Evolutionary conservation across 2,888 invertebrate genomes (phyloP), one percentile per base, ranked within the genome.

Genomic region (Chloroclysta siterata): DNA sequence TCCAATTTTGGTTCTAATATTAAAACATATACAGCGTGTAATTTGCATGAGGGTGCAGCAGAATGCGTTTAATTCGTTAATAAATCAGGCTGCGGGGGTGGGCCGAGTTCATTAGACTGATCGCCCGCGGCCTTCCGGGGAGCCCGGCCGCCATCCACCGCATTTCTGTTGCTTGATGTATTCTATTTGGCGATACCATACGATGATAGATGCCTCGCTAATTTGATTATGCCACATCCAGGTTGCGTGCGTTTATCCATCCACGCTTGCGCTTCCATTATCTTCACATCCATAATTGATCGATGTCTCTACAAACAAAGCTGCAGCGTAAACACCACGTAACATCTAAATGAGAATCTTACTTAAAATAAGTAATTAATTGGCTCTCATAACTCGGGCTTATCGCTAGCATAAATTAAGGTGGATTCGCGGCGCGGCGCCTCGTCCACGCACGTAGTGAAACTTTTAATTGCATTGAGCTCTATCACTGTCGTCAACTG

Each of bases 31-130:
- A 68, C 69, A 74, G 66, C 68, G 60, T 68, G 69, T 72, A 69
- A 82, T 82, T 87, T 85, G 80, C 81, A 85, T 81, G 83, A 82
- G 89, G 90, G 89, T 90, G 92, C 89, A 90, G 79, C 81, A 88
- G 88, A 88, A 91, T 91, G 93, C 93, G 87, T 90, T 93, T 92
- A 92, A 92, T 92, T 92, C 81, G 92, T 93, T 91, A 93, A 93
- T 93, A 93, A 92, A 93, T 93, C 92, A 90, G 91, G 85, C 85
- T 84, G 84, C 74, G 80, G 84, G 89, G 90, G 88, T 84, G 88
- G 87, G 82, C 15, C 75, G 83, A 87, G 90, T 93, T 92, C 91
- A 93, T 93, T 92, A 92, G 90, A 89, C 81, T 85, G 88, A 89
- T 90, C 85, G 89, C 90, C 85, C 81, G 82, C 84, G 86, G 92